phyloP scores from a whole-genome alignment of 2,797 vertebrate species.

The Rousettus madagascariensis region DNA sequence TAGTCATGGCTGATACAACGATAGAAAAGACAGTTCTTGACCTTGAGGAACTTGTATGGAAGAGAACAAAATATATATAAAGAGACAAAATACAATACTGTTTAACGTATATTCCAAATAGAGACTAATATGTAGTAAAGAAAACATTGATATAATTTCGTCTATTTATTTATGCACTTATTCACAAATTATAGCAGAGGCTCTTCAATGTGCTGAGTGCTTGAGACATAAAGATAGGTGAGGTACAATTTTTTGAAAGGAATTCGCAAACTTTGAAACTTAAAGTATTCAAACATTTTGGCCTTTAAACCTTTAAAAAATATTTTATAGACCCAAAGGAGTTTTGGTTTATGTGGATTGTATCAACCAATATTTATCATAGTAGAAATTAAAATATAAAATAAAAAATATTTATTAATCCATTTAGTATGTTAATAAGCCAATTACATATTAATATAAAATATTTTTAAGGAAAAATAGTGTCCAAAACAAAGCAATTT shows the following conservation, averaged over 20 bases:
- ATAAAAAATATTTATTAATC: not conserved
- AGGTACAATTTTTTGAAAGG: not conserved
- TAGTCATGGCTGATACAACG: not conserved
- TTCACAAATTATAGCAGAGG: not conserved
- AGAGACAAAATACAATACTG: not conserved
- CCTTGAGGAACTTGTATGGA: not conserved
- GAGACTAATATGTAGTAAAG: not conserved
- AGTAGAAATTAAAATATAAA: not conserved
- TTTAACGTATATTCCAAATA: not conserved
- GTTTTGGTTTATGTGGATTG: not conserved
- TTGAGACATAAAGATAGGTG: not conserved
- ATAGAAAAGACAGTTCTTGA: not conserved
- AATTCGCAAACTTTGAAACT: not conserved
- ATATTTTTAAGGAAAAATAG: not conserved
- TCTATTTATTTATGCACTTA: slow-evolving; percentile 24
- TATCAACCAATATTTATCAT: not conserved
- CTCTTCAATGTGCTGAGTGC: not conserved
- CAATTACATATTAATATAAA: not conserved
- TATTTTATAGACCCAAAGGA: not conserved
- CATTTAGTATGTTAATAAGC: not conserved
- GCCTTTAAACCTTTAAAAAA: not conserved
- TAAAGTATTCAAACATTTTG: not conserved
- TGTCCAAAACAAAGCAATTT: not conserved
- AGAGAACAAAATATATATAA: not conserved
- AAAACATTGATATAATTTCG: not conserved